Conservation (phyloP, 1,140 invertebrate species). For the Apis mellifera region Amel_HAv3.1 CM009944.2:7348001-7348500, state of each 20-base stretch:
- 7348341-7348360: slow-evolving; percentile 29
- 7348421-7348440: background rate
- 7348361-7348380: slow-evolving; percentile 19
- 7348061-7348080: slow-evolving; percentile 29
- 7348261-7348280: background rate
- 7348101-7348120: background rate
- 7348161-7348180: slow-evolving; percentile 14
- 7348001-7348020: slow-evolving; percentile 13
- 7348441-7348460: background rate
- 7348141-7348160: background rate
- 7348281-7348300: slow-evolving; percentile 26
- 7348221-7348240: background rate
- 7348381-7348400: background rate
- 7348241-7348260: background rate
- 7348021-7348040: slow-evolving; percentile 31
- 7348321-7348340: slow-evolving; percentile 24
- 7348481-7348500: background rate
- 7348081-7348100: slow-evolving; percentile 7
- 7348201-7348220: background rate
- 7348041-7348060: background rate
- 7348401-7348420: background rate
- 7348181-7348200: background rate
- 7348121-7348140: background rate
- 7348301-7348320: slow-evolving; percentile 41
- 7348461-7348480: background rate